These are phyloP conservation scores for Xylocopa sonorina DNA, from an alignment of 1,140 invertebrate genomes.

Conservation along the genomic window DNA sequence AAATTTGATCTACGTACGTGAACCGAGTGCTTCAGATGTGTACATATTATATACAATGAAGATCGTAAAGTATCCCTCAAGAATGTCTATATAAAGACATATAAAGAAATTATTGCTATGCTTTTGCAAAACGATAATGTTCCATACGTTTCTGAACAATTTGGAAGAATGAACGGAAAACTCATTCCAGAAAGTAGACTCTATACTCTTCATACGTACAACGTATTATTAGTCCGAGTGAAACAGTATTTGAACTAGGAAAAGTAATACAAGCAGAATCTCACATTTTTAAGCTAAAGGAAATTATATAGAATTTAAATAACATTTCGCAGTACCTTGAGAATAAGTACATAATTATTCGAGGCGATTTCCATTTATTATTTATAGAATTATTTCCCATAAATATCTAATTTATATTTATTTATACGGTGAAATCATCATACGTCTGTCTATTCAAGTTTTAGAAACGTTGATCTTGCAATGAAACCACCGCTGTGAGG, in stretches of 20 bases:
- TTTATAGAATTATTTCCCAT: too few relatives aligned
- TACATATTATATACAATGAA: constrained; percentile 38
- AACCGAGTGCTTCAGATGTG: constrained; percentile 9
- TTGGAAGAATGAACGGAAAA: neutral
- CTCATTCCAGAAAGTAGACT: constrained; percentile 8
- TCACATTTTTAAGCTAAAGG: neutral
- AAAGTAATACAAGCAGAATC: too few relatives aligned
- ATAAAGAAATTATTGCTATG: constrained; percentile 43
- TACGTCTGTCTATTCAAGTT: too few relatives aligned
- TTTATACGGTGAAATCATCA: too few relatives aligned
- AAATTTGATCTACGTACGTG: constrained; percentile 29
- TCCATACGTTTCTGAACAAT: neutral
- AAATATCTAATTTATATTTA: too few relatives aligned
- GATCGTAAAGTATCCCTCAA: constrained; percentile 35
- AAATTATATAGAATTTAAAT: neutral
- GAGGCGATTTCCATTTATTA: too few relatives aligned
- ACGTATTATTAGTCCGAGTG: too few relatives aligned
- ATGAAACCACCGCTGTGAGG: too few relatives aligned
- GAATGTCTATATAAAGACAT: constrained; percentile 19
- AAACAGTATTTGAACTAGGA: constrained; percentile 14
- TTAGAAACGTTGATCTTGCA: too few relatives aligned
- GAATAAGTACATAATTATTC: too few relatives aligned
- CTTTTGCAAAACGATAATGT: constrained; percentile 1
- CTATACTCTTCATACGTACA: neutral
- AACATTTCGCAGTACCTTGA: neutral